Conservation (phyloP, 2,888 invertebrate genomes). For the Tetanocera ferruginea region DNA sequence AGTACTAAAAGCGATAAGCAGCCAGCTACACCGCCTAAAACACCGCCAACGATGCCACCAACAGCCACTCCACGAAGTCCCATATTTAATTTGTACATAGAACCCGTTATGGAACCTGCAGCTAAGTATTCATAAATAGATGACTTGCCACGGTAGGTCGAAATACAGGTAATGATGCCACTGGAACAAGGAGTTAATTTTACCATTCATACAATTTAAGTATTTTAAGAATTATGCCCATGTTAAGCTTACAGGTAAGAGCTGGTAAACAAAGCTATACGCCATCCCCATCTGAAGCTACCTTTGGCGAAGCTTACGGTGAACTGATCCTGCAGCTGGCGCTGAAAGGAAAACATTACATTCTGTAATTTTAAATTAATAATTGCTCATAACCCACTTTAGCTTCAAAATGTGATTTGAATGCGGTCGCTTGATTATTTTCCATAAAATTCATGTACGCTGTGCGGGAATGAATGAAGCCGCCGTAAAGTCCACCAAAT, state of each 20-base stretch:
- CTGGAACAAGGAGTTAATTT: constrained; percentile 69
- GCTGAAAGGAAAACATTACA: constrained; percentile 70
- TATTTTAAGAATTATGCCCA: not conserved
- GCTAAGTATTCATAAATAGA: constrained; percentile 77
- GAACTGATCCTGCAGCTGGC: constrained; percentile 79
- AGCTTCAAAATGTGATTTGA: constrained; percentile 76
- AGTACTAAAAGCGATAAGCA: constrained; percentile 72
- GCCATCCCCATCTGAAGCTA: constrained; percentile 79
- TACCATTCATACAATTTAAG: not conserved
- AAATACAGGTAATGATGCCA: constrained; percentile 74
- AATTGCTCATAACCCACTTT: constrained; percentile 71
- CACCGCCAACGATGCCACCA: constrained; percentile 76
- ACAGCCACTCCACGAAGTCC: constrained; percentile 79
- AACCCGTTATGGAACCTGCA: constrained; percentile 77
- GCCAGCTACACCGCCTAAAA: constrained; percentile 76
- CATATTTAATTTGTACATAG: constrained; percentile 77
- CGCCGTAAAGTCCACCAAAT: constrained; percentile 77
- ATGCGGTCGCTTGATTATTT: constrained; percentile 81
- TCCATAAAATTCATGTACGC: constrained; percentile 79
- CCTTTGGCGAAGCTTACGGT: constrained; percentile 80
- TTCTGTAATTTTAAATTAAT: too few species aligned
- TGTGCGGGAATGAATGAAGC: constrained; percentile 73
- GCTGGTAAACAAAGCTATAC: constrained; percentile 77
- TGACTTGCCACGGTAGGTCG: constrained; percentile 78
- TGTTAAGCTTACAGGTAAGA: constrained; percentile 75